These are phyloP conservation scores for Formica selysi DNA, from an alignment of 1,140 invertebrate genomes.

Conservation along the genomic window DNA sequence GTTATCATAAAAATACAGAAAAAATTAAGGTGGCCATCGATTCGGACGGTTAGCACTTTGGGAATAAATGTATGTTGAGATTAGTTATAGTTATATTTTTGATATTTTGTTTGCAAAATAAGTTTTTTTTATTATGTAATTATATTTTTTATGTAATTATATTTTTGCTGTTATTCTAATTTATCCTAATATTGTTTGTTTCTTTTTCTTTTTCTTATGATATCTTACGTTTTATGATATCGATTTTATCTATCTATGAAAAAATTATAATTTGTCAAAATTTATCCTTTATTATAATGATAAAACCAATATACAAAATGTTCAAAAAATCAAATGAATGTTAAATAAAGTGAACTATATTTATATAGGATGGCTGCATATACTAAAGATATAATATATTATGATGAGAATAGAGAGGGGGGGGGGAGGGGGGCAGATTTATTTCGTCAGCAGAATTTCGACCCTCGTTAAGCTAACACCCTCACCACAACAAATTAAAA, in stretches of 20 bases:
- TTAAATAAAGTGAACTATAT: constrained; percentile 2
- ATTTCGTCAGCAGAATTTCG: constrained; percentile 87
- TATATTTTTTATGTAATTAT: not conserved
- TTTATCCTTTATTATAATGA: not conserved
- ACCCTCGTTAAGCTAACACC: too few species aligned
- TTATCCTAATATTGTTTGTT: not conserved
- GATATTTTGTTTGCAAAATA: not conserved
- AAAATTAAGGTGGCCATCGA: constrained; percentile 85
- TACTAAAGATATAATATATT: constrained; percentile 82
- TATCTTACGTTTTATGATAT: not conserved
- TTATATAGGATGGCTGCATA: constrained; percentile 71
- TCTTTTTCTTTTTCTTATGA: not conserved
- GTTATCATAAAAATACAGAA: constrained; percentile 77
- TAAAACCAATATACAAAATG: not conserved
- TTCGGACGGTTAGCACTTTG: constrained; percentile 79
- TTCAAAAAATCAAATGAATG: not conserved
- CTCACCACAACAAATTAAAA: too few species aligned
- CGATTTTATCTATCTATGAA: not conserved
- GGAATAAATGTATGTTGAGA: not conserved
- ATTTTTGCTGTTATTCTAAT: not conserved
- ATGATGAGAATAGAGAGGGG: constrained; percentile 76
- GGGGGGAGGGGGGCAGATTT: constrained; percentile 81
- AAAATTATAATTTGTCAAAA: not conserved
- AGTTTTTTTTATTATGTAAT: not conserved
- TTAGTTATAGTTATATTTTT: not conserved